Percentiles rank a stretch among this genome's conserved stretches.
Evolutionary conservation across 2,113 vertebrate species (phyloP).

Genomic region (Parotia lawesii): DNA sequence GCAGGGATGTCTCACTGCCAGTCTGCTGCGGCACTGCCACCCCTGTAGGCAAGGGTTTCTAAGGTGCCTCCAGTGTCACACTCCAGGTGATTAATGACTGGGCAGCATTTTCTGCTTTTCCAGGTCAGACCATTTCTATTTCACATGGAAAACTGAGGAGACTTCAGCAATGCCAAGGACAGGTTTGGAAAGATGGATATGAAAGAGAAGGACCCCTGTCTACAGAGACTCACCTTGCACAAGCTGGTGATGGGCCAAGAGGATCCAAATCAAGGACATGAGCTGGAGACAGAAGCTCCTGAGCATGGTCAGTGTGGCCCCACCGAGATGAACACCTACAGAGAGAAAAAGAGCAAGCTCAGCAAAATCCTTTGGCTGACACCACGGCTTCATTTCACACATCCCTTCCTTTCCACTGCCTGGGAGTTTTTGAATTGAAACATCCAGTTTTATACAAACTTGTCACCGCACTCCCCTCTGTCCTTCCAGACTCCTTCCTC

Average conservation of each 20-base stretch:
- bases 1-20: neutral
- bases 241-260: conserved; percentile 61
- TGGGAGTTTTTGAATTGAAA: conserved; percentile 9
- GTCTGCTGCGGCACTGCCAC: neutral
- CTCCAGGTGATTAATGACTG: neutral
- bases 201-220: neutral
- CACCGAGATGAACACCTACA: conserved; percentile 65
- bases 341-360: neutral
- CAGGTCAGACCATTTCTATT: neutral
- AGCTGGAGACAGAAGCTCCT: conserved; percentile 69
- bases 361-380: neutral
- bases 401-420: neutral
- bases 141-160: neutral
- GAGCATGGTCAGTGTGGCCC: conserved; percentile 72
- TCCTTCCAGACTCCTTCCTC: neutral
- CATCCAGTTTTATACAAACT: neutral
- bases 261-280: conserved; percentile 71
- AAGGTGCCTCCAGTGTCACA: neutral
- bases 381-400: neutral
- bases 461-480: neutral
- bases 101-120: neutral
- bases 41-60: neutral
- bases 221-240: conserved; percentile 50
- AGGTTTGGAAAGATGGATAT: neutral
- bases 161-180: neutral